Evolutionary conservation across 2,888 invertebrate genomes (phyloP).

Genomic region (Galerucella calmariensis): DNA sequence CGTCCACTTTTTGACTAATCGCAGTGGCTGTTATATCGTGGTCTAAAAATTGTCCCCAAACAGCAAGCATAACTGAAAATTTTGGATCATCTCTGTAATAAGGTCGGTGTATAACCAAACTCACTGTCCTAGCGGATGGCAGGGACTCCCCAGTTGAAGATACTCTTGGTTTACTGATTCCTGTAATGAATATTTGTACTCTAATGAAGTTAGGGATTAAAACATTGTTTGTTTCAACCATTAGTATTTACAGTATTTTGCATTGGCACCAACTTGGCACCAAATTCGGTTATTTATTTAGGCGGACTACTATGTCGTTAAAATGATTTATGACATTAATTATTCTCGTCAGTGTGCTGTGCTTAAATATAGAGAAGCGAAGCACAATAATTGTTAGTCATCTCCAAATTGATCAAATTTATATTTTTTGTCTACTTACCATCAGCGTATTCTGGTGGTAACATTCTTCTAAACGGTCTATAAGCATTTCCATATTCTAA

Average conservation of each 20-base stretch:
- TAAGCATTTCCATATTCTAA: slow-evolving; percentile 77
- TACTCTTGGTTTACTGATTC: slow-evolving; percentile 73
- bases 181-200: slow-evolving; percentile 59
- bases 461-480: slow-evolving; percentile 78
- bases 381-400: neutral
- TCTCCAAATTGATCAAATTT: too few species aligned
- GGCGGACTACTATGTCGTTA: too few species aligned
- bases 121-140: slow-evolving; percentile 82
- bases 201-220: neutral
- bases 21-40: slow-evolving; percentile 90
- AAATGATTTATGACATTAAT: too few species aligned
- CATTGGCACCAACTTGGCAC: too few species aligned
- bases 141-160: slow-evolving; percentile 68
- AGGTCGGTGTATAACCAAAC: slow-evolving; percentile 78
- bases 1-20: slow-evolving; percentile 77
- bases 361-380: too few species aligned
- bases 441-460: slow-evolving; percentile 81
- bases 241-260: too few species aligned
- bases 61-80: slow-evolving; percentile 86
- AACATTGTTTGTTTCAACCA: too few species aligned
- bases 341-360: too few species aligned
- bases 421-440: slow-evolving; percentile 66
- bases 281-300: too few species aligned
- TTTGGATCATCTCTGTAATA: slow-evolving; percentile 78
- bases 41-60: slow-evolving; percentile 90